These are phyloP conservation scores for Cyclargus thomasi DNA, from an alignment of 1,140 invertebrate species.

Conservation along the genomic window DNA sequence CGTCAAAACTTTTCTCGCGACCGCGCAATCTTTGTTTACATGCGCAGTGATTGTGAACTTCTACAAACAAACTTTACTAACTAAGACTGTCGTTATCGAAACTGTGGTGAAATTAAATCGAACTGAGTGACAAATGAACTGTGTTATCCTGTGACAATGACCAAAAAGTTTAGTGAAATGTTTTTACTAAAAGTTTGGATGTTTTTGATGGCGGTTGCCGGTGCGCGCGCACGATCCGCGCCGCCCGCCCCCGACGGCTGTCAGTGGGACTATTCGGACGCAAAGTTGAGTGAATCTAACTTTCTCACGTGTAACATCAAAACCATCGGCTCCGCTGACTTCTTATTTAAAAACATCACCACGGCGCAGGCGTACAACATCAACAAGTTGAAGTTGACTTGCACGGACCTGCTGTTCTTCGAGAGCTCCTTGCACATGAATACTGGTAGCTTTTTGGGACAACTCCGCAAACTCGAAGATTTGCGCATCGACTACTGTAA, in stretches of 20 bases:
- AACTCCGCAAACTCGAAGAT: slow-evolving; percentile 77
- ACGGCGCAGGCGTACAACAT: slow-evolving; percentile 81
- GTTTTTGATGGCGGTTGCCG: slow-evolving; percentile 58
- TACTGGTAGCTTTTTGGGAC: slow-evolving; percentile 79
- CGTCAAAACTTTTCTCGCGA: slow-evolving; percentile 69
- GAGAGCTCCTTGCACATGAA: slow-evolving; percentile 82
- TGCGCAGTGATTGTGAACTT: slow-evolving; percentile 52
- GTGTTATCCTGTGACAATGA: slow-evolving; percentile 59
- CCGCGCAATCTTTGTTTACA: slow-evolving; percentile 69
- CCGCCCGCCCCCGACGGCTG: slow-evolving; percentile 79
- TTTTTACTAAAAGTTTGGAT: slow-evolving; percentile 72
- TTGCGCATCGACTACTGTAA: slow-evolving; percentile 87
- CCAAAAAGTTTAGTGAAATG: slow-evolving; percentile 65
- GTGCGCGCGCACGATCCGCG: slow-evolving; percentile 68
- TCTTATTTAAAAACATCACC: slow-evolving; percentile 82
- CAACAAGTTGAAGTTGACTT: slow-evolving; percentile 82
- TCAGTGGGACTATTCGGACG: slow-evolving; percentile 79
- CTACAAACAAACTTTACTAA: slow-evolving; percentile 45
- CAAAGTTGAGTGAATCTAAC: slow-evolving; percentile 74
- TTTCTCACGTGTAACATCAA: slow-evolving; percentile 82
- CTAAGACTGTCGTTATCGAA: slow-evolving; percentile 49
- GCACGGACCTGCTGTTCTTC: slow-evolving; percentile 86
- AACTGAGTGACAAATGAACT: slow-evolving; percentile 64
- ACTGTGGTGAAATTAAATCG: slow-evolving; percentile 49
- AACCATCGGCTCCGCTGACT: slow-evolving; percentile 82